These are phyloP conservation scores for Mamestra configurata DNA, from an alignment of 1,140 invertebrate species.

Conservation along the genomic window DNA sequence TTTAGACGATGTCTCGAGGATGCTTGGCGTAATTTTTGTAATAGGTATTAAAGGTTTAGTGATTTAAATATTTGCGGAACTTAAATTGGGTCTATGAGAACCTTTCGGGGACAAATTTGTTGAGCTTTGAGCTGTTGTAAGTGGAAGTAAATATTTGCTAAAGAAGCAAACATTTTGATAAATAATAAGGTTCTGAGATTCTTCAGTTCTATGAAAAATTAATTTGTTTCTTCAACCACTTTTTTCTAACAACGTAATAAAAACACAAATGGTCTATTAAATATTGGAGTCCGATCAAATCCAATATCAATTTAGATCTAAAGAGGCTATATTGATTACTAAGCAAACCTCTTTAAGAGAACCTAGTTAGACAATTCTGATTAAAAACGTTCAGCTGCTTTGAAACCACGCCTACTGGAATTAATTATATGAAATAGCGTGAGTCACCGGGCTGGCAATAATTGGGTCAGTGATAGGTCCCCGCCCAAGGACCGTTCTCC, in stretches of 20 bases:
- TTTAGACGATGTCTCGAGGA: constrained; percentile 76
- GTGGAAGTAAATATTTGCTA: constrained; percentile 13
- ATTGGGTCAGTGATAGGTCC: constrained; percentile 46
- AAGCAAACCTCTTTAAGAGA: constrained; percentile 41
- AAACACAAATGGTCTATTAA: neutral
- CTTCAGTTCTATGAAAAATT: neutral
- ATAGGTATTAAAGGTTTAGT: constrained; percentile 49
- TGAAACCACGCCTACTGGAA: constrained; percentile 55
- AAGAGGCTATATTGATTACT: constrained; percentile 24
- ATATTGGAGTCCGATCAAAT: neutral
- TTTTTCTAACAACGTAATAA: neutral
- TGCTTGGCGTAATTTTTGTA: constrained; percentile 57
- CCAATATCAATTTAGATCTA: constrained; percentile 29
- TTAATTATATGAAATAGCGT: constrained; percentile 60
- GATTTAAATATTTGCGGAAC: constrained; percentile 44
- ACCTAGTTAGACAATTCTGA: constrained; percentile 29
- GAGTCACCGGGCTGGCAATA: constrained; percentile 55
- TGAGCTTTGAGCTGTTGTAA: neutral
- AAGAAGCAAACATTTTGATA: no score
- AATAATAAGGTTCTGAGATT: neutral
- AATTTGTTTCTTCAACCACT: constrained; percentile 15
- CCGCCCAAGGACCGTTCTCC: constrained; percentile 23
- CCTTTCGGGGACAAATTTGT: constrained; percentile 1
- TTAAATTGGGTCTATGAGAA: constrained; percentile 33
- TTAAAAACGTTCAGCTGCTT: constrained; percentile 57